Evolutionary conservation across 2,113 vertebrate species (phyloP).

Genomic region (Nesogale talazaci): DNA sequence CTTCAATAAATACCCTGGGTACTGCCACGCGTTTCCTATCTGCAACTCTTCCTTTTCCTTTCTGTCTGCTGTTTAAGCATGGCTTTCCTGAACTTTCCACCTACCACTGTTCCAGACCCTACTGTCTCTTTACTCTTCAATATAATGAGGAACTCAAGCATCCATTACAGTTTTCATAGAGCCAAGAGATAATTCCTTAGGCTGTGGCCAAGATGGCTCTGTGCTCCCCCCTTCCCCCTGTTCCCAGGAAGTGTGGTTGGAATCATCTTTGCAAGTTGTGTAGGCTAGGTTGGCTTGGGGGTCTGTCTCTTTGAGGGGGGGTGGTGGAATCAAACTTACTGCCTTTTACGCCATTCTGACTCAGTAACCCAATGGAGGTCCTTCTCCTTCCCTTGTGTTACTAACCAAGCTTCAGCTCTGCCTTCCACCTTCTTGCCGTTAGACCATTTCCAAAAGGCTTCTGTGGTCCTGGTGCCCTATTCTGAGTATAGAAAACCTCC

Average conservation of each 20-base stretch:
- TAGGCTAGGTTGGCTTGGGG: background rate
- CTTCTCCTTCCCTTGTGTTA: background rate
- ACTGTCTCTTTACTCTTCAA: background rate
- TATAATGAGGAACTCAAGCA: background rate
- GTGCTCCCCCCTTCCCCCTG: too few species aligned
- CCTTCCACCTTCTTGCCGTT: background rate
- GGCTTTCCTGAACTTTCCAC: background rate
- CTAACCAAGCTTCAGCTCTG: background rate
- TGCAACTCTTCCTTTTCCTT: background rate
- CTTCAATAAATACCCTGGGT: background rate
- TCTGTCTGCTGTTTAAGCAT: constrained; percentile 4
- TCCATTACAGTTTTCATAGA: background rate
- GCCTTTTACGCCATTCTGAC: too few species aligned
- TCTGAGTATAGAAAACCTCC: constrained; percentile 37
- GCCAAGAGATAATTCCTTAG: background rate
- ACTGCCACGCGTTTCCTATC: background rate
- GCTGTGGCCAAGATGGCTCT: background rate
- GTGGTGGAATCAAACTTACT: too few species aligned
- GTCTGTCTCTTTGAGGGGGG: background rate
- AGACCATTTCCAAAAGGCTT: constrained; percentile 41
- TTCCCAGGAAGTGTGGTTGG: background rate
- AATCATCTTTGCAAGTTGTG: background rate
- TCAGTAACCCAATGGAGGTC: too few species aligned
- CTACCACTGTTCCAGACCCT: background rate
- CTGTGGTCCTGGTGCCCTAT: background rate